Percentiles rank a stretch among this genome's conserved stretches.
These are phyloP conservation scores for Apamea anceps DNA, from an alignment of 2,888 invertebrate genomes.

Conservation along the genomic window DNA sequence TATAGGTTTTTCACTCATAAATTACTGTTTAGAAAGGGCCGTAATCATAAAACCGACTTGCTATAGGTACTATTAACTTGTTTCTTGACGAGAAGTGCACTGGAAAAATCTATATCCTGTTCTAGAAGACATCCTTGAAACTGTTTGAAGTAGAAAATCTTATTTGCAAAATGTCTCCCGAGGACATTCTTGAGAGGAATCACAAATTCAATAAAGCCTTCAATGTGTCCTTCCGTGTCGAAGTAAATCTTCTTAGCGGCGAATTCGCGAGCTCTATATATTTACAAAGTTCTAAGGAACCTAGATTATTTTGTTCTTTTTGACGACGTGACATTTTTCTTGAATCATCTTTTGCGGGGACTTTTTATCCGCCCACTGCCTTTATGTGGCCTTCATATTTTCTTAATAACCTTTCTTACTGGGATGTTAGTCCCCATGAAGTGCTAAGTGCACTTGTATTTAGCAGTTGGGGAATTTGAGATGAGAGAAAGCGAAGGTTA, in stretches of 20 bases:
- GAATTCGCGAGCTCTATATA: conserved; percentile 31
- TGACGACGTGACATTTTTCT: conserved; percentile 31
- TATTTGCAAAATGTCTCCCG: conserved; percentile 59
- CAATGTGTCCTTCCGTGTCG: conserved; percentile 40
- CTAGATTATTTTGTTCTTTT: conserved; percentile 37
- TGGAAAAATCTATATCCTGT: conserved; percentile 16
- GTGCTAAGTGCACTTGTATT: neutral
- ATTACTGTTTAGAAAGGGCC: neutral
- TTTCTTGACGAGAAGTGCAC: neutral
- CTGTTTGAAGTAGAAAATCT: conserved; percentile 53
- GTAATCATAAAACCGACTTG: neutral
- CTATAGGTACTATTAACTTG: neutral
- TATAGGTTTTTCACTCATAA: neutral
- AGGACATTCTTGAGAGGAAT: conserved; percentile 42
- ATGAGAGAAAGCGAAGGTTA: neutral
- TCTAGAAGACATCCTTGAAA: conserved; percentile 43
- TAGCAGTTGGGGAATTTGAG: neutral
- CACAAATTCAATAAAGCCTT: conserved; percentile 49
- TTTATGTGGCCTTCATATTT: conserved; percentile 10
- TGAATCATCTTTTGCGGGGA: conserved; percentile 1
- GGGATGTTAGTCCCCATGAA: neutral
- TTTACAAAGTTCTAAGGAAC: conserved; percentile 31
- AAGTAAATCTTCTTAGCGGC: conserved; percentile 38
- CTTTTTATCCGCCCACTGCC: neutral
- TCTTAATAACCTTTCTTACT: neutral